Percentiles rank a stretch among this genome's conserved stretches.
These are phyloP conservation scores for Sminthurides bifidus DNA, from an alignment of 1,140 invertebrate species.

Conservation along the genomic window DNA sequence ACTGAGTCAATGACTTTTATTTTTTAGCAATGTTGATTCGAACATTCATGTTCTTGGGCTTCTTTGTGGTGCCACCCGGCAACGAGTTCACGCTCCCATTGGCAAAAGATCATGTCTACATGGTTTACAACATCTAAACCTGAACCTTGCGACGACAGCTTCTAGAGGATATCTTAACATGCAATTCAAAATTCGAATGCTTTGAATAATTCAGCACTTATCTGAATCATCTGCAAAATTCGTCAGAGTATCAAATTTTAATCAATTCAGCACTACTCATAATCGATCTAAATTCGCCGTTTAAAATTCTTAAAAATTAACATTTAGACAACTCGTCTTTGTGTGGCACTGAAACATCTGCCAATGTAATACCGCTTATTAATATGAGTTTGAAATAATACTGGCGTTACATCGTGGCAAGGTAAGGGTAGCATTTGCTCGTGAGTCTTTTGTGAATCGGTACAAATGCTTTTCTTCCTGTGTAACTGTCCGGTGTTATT, in stretches of 20 bases:
- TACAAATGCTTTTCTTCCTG: not conserved
- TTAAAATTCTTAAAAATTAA: not conserved
- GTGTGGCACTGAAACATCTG: not conserved
- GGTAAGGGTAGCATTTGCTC: not conserved
- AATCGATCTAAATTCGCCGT: not conserved
- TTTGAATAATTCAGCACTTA: not conserved
- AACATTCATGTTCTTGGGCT: constrained; percentile 94
- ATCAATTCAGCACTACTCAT: not conserved
- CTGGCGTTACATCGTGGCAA: not conserved
- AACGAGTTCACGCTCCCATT: constrained; percentile 55
- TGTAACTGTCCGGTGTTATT: not conserved
- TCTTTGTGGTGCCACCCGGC: constrained; percentile 68
- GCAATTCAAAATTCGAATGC: not conserved
- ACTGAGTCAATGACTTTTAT: constrained; percentile 30
- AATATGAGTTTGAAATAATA: constrained; percentile 1
- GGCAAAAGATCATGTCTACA: constrained; percentile 56
- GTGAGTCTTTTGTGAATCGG: not conserved
- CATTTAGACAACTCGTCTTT: constrained; percentile 7
- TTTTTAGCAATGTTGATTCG: constrained; percentile 65
- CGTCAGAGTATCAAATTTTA: not conserved
- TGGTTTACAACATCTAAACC: constrained; percentile 56
- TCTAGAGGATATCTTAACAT: not conserved
- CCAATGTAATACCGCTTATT: not conserved
- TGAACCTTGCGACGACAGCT: not conserved
- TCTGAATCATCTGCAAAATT: not conserved